Conservation (phyloP, 1,140 invertebrate species). For the Andrena cerasifolii region DNA sequence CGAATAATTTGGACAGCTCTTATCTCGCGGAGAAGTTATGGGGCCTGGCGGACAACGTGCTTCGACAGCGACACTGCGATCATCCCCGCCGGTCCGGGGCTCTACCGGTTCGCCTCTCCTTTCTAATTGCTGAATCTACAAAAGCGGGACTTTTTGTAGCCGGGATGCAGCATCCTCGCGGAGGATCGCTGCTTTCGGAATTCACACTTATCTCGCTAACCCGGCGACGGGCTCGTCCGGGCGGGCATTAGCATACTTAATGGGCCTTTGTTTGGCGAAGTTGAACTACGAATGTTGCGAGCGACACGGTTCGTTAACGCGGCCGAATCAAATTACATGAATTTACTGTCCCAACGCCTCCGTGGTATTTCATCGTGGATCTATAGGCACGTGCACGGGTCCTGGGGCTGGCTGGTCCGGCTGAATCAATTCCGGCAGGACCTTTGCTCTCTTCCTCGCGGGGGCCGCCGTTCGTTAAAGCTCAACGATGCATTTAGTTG, state of each 20-base stretch:
- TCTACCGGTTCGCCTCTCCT: no score
- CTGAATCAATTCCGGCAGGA: constrained; percentile 57
- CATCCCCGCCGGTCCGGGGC: no score
- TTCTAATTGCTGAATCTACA: no score
- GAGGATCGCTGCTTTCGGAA: constrained; percentile 56
- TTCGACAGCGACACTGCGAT: no score
- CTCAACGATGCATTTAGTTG: constrained; percentile 29
- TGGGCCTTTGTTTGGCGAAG: constrained; percentile 79
- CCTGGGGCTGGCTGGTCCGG: constrained; percentile 17
- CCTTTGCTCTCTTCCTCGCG: constrained; percentile 45
- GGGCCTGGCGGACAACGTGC: neutral
- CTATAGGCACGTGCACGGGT: constrained; percentile 45
- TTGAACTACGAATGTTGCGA: constrained; percentile 79
- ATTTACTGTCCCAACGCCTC: constrained; percentile 78
- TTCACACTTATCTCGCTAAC: constrained; percentile 71
- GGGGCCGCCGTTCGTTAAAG: constrained; percentile 43
- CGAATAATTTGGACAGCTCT: constrained; percentile 35
- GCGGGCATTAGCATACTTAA: constrained; percentile 78
- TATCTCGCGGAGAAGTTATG: constrained; percentile 10
- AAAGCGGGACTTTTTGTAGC: neutral
- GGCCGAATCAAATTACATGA: constrained; percentile 79
- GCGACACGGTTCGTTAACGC: constrained; percentile 79
- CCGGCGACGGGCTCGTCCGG: constrained; percentile 63
- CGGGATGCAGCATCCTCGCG: neutral
- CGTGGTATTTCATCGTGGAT: constrained; percentile 72